Percentiles rank a stretch among this genome's conserved stretches.
Conservation (phyloP, 2,888 invertebrate species). For the Opisthograptis luteolata region DNA sequence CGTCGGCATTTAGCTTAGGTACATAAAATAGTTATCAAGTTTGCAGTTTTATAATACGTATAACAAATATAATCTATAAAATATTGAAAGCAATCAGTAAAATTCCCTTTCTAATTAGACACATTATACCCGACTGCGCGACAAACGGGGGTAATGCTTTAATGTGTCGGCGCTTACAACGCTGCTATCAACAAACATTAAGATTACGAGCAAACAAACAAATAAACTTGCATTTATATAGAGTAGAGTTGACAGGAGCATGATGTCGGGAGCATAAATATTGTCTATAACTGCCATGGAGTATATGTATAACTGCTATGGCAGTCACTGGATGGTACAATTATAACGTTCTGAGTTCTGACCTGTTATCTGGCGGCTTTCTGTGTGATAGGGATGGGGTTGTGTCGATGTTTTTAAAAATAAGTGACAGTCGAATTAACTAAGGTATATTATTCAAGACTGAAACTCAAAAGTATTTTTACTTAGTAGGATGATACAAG, state of each 20-base stretch:
- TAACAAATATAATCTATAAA: too few species aligned
- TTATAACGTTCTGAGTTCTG: slow-evolving; percentile 21
- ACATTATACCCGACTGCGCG: background rate
- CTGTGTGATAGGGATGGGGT: slow-evolving; percentile 21
- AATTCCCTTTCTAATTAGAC: background rate
- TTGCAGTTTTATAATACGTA: too few species aligned
- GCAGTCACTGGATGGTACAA: background rate
- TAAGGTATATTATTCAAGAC: too few species aligned
- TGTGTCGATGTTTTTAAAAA: background rate
- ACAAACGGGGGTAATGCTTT: background rate
- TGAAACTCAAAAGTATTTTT: too few species aligned
- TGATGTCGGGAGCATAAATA: slow-evolving; percentile 39
- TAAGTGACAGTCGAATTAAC: too few species aligned
- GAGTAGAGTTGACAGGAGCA: slow-evolving; percentile 35
- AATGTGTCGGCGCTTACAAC: slow-evolving; percentile 17
- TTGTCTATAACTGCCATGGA: slow-evolving; percentile 33
- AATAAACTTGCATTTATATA: slow-evolving; percentile 39
- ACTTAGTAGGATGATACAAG: too few species aligned
- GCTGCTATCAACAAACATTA: slow-evolving; percentile 34
- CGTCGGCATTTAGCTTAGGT: too few species aligned
- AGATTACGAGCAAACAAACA: slow-evolving; percentile 42
- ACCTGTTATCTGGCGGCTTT: slow-evolving; percentile 31
- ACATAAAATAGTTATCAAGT: too few species aligned
- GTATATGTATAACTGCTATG: slow-evolving; percentile 9
- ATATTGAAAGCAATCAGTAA: too few species aligned